Evolutionary conservation across 2,113 vertebrate genomes (phyloP), one percentile per base, ranked within the genome.

Genomic region (Salvator merianae): DNA sequence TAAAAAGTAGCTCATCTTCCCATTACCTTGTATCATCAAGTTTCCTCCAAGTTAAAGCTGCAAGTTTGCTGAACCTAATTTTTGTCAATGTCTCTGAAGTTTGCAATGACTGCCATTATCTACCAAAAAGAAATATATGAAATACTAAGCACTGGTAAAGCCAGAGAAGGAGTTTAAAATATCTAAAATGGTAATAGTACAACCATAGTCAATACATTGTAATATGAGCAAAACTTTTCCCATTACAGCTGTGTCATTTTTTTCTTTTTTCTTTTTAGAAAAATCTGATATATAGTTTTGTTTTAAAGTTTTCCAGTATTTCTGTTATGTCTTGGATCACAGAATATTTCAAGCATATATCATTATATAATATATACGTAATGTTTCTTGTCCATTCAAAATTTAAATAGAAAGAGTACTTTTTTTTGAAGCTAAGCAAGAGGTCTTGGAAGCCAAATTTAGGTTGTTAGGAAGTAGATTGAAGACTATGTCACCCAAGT

Each of bases 331-430:
- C 91, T 91, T 6, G 85, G 65, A 92, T 91, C 91, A 53, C 59
- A 71, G 89, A 86, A 85, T 84, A 92, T 94, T 16, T 86, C 36
- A 78, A 87, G 3, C 2, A 71, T n/a, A 32, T 88, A 87, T 91
- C 84, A n/a, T n/a, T n/a, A n/a, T n/a, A n/a, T n/a, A n/a, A n/a
- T n/a, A n/a, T n/a, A n/a, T n/a, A n/a, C n/a, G n/a, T n/a, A n/a
- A n/a, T n/a, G n/a, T n/a, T n/a, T 93, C 38, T 69, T 79, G 85
- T 83, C 88, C 91, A 87, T 79, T 77, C 71, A 89, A 85, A 90
- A 90, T 87, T 90, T 93, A 92, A 91, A 93, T 93, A 88, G 22
- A 89, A 91, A 75, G 83, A 75, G 83, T 10, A 3, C 79, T 83
- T 14, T 3, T 80, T 89, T n/a, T 47, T 86, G n/a, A 84, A 91